Evolutionary conservation across 1,140 invertebrate species (phyloP).

Genomic region (Drosophila baimaii): DNA sequence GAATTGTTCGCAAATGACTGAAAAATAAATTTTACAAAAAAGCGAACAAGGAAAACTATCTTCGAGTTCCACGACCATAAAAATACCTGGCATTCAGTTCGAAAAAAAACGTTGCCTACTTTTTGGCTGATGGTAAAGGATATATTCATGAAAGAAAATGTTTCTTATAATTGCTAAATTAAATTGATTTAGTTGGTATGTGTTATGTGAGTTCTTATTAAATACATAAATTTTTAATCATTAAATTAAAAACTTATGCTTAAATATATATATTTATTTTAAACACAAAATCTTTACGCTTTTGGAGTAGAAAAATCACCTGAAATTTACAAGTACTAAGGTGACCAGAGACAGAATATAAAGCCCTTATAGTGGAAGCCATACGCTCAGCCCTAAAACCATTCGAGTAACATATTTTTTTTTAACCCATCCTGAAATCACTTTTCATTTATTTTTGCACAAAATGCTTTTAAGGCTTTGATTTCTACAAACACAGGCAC

Average conservation of each 20-base stretch:
- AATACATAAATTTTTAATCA: neutral
- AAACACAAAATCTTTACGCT: too few species aligned
- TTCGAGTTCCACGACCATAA: neutral
- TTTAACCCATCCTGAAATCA: slow-evolving; percentile 40
- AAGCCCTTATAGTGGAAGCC: slow-evolving; percentile 14
- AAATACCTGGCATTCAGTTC: neutral
- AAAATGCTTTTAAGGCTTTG: slow-evolving; percentile 72
- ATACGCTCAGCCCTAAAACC: slow-evolving; percentile 21
- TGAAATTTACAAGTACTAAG: neutral
- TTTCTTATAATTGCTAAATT: neutral
- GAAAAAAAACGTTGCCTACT: neutral
- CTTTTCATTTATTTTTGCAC: slow-evolving; percentile 49
- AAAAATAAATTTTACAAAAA: slow-evolving; percentile 5
- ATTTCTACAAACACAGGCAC: slow-evolving; percentile 45
- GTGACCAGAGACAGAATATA: slow-evolving; percentile 9
- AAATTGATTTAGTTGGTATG: too few species aligned
- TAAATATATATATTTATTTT: too few species aligned
- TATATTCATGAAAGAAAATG: neutral
- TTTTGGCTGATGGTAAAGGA: neutral
- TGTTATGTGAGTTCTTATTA: neutral
- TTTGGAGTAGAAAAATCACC: too few species aligned
- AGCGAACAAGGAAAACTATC: neutral
- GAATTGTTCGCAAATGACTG: slow-evolving; percentile 46
- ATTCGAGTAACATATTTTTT: slow-evolving; percentile 31
- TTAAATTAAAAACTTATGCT: neutral